These are phyloP conservation scores for Bradypodion pumilum DNA, from an alignment of 2,797 vertebrate species.

Conservation along the genomic window DNA sequence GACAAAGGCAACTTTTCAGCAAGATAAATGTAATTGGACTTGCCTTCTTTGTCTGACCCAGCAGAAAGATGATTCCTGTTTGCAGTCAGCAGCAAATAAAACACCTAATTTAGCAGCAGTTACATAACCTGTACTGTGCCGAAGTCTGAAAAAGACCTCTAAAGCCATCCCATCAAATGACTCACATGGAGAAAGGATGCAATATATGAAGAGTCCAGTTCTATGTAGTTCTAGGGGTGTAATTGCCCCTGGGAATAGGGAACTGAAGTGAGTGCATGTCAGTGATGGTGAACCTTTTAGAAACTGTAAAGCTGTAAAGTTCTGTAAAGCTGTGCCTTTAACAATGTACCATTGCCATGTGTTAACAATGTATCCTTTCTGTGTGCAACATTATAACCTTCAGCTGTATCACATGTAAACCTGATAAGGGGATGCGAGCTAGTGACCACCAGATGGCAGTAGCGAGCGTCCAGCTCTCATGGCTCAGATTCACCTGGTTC, in stretches of 20 bases:
- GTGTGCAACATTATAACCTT: too few relatives aligned
- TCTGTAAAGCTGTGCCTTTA: too few relatives aligned
- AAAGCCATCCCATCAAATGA: not conserved
- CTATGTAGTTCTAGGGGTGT: not conserved
- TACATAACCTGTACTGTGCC: not conserved
- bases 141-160: not conserved
- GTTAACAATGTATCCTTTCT: too few relatives aligned
- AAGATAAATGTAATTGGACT: conserved; percentile 38
- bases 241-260: not conserved
- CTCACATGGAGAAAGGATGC: not conserved
- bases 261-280: not conserved
- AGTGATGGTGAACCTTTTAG: too few relatives aligned
- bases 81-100: conserved; percentile 11
- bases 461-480: too few relatives aligned
- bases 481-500: too few relatives aligned
- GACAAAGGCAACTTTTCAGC: conserved; percentile 22
- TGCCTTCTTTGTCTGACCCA: conserved; percentile 19
- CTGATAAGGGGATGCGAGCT: too few relatives aligned
- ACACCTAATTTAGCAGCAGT: conserved; percentile 11
- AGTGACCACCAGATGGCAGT: too few relatives aligned
- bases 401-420: too few relatives aligned
- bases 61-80: conserved; percentile 31
- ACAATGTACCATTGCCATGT: too few relatives aligned
- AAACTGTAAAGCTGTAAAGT: too few relatives aligned
- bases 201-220: not conserved